Evolutionary conservation across 2,888 invertebrate genomes (phyloP), one percentile per base, ranked within the genome.

Genomic region (Ornithoptera priamus): DNA sequence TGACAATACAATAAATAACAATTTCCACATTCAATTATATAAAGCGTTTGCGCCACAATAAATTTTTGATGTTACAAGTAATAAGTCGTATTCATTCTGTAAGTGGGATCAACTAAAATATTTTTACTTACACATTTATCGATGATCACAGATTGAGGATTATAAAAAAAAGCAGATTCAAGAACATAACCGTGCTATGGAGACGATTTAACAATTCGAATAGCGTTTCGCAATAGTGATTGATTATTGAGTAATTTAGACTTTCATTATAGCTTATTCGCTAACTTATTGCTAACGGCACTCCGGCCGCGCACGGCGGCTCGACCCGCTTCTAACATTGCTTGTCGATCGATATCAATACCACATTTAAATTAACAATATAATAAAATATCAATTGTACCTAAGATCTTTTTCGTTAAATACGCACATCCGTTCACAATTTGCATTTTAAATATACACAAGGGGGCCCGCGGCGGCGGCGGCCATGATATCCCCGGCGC

Each of bases 301-400:
- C 87, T 83, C 87, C 77, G 83, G 85, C 87, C 89, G 85, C 82
- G 78, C 83, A 78, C 80, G 79, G 79, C 88, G 87, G 86, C 87
- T 76, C 83, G 74, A 81, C 78, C 85, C 83, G 78, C 77, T 84
- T 84, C 85, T 86, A 88, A 87, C 90, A 92, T 90, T 92, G 92
- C 92, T 90, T 91, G 81, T 89, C 90, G 85, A 83, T 87, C 84
- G 87, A 88, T 89, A 91, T 91, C 90, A 88, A 86, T 90, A 90
- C 90, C 88, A 88, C 88, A 86, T 89, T 90, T 91, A 90, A 91
- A 90, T 91, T 89, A 92, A 92, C 90, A 91, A 88, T 89, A 90
- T 89, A 89, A 90, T 92, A 91, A 91, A 91, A 91, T 91, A 91
- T 91, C 90, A 91, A 91, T 92, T 92, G 90, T 91, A 91, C 90